Conservation (phyloP, 2,888 invertebrate species). For the Spodoptera exigua region DNA sequence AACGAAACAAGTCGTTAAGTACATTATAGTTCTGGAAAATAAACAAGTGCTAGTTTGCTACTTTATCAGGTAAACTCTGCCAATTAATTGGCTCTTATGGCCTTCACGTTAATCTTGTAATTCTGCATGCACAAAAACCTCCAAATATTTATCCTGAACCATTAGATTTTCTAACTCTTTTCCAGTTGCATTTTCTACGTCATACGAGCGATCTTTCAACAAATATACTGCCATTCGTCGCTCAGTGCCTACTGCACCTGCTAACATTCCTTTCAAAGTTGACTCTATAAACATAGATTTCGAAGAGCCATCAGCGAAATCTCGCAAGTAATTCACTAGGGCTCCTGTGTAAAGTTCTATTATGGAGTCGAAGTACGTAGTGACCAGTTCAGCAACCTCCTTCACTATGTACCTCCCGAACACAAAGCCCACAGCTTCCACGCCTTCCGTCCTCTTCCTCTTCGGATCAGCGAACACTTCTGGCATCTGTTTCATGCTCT, state of each 20-base stretch:
- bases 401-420: constrained; percentile 68
- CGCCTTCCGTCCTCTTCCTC: constrained; percentile 56
- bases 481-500: constrained; percentile 61
- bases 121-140: constrained; percentile 20
- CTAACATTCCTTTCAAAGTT: constrained; percentile 36
- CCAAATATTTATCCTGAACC: constrained; percentile 4
- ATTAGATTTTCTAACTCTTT: constrained; percentile 26
- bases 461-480: constrained; percentile 59
- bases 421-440: constrained; percentile 64
- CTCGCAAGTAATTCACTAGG: constrained; percentile 56
- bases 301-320: constrained; percentile 13
- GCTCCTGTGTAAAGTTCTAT: constrained; percentile 62
- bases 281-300: constrained; percentile 23
- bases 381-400: constrained; percentile 63
- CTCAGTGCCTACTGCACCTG: constrained; percentile 27
- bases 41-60: too few relatives aligned
- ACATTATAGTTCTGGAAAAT: too few relatives aligned
- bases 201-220: constrained; percentile 1
- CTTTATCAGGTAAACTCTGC: too few relatives aligned
- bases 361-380: constrained; percentile 68
- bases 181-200: constrained; percentile 1
- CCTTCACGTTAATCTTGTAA: not conserved
- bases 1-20: too few relatives aligned
- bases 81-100: too few relatives aligned
- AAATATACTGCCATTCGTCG: constrained; percentile 43